Evolutionary conservation across 2,888 invertebrate species (phyloP), one percentile per base, ranked within the genome.

Genomic region (Ypsolopha scabrella): DNA sequence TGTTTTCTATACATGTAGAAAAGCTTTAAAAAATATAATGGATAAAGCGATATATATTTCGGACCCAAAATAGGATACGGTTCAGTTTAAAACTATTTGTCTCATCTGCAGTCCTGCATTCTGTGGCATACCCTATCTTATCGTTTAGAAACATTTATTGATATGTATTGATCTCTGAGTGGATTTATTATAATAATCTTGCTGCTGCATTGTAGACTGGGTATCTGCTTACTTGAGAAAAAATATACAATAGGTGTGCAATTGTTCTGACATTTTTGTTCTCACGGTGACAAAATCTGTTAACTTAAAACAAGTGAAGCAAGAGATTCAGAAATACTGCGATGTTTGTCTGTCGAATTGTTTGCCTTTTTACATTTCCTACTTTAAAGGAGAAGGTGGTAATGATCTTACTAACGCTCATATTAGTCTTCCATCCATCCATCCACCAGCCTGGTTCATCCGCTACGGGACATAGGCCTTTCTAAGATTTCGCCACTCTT

Each of bases 141-240:
- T 68, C 68, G 72, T 76, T 72, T 73, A 68, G 66, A 71, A 71
- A 63, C 74, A 76, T 80, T 77, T 79, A 80, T 75, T 74, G 72
- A 65, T 70, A 67, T 60, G 70, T 75, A 80, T 80, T 76, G 79
- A 76, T 77, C 67, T 64, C 58, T 69, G 65, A 78, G 75, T 75
- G 75, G 79, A 78, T 79, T 77, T 75, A 75, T 76, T 71, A 76
- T 62, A 63, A 51, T 62, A 69, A 72, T 65, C 67, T 57, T 55
- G 43, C 14, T 13, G 11, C 14, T 24, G 43, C 35, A 36, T 7
- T 48, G 14, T 50, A 35, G 11, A 36, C 13, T 8, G 6, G n/a
- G 14, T 8, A 13, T 8, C 43, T 10, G 9, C 11, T 50, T 52
- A 51, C 53, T 54, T 55, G 52, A 60, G 55, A 60, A 58, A 58